Conservation (phyloP, 2,797 vertebrate genomes). For the Anguilla megastoma region DNA sequence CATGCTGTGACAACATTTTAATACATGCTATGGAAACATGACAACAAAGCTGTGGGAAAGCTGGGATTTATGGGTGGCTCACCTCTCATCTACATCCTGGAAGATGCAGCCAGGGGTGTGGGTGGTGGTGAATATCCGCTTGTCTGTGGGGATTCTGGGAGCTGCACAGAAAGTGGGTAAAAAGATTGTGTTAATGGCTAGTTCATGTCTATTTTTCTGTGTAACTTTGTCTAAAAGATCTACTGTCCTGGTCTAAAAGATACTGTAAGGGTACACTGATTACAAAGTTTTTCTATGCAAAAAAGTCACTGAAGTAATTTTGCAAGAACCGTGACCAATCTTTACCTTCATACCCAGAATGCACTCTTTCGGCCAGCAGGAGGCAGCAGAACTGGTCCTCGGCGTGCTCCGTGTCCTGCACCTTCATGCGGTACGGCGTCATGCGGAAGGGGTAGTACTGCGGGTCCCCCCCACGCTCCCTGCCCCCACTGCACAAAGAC, state of each 20-base stretch:
- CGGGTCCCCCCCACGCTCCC: constrained; percentile 54
- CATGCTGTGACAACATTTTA: not conserved
- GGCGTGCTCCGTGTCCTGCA: constrained; percentile 52
- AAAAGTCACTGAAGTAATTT: not conserved
- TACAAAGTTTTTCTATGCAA: not conserved
- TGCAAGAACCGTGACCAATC: not conserved
- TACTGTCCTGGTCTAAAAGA: no score
- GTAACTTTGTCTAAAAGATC: not conserved
- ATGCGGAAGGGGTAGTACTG: constrained; percentile 69
- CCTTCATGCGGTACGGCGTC: constrained; percentile 67
- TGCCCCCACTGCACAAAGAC: constrained; percentile 60
- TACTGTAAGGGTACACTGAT: not conserved
- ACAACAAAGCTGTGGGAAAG: not conserved
- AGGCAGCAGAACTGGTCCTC: constrained; percentile 77
- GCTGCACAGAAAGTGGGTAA: constrained; percentile 53
- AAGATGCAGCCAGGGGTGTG: constrained; percentile 79
- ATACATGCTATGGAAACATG: not conserved
- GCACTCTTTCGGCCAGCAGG: constrained; percentile 73
- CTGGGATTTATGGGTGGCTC: constrained; percentile 20
- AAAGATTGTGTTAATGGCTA: not conserved
- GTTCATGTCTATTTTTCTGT: not conserved
- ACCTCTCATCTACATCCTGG: constrained; percentile 81
- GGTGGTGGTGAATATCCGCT: constrained; percentile 80
- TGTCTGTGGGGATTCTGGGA: constrained; percentile 77
- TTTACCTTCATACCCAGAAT: constrained; percentile 79